A percentile compares a stretch with the other conserved stretches of the same genome.
These are phyloP conservation scores for Dromiciops gliroides DNA, from an alignment of 2,113 vertebrate genomes.

Conservation along the genomic window DNA sequence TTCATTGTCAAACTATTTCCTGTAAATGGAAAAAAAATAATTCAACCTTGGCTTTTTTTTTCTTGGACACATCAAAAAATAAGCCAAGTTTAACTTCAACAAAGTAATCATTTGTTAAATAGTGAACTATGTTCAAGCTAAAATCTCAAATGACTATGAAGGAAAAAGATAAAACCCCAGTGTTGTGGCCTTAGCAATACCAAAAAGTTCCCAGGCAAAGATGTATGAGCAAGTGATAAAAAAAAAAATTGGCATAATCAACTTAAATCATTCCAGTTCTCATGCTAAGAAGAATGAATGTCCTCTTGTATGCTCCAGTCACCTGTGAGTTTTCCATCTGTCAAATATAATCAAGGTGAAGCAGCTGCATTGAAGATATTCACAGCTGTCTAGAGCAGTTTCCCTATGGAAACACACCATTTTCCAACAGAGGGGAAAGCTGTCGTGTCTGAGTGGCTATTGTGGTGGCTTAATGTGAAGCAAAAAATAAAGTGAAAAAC, in stretches of 20 bases:
- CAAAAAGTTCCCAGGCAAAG: conserved; percentile 52
- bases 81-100: conserved; percentile 13
- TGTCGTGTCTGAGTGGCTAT: conserved; percentile 47
- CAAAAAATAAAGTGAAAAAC: conserved; percentile 58
- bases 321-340: conserved; percentile 72
- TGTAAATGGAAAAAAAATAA: background rate
- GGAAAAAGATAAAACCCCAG: background rate
- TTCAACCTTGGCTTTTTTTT: background rate
- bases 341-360: conserved; percentile 62
- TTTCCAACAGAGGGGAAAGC: conserved; percentile 29
- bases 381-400: conserved; percentile 55
- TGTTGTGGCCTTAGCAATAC: conserved; percentile 21
- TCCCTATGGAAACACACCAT: conserved; percentile 63
- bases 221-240: conserved; percentile 18
- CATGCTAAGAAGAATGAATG: conserved; percentile 70
- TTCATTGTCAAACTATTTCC: background rate
- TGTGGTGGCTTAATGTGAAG: conserved; percentile 56
- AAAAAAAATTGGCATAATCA: conserved; percentile 36
- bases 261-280: conserved; percentile 68
- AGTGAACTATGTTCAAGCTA: conserved; percentile 44
- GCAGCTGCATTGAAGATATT: conserved; percentile 45
- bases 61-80: conserved; percentile 3
- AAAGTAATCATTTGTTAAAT: background rate
- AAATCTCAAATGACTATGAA: conserved; percentile 25
- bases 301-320: conserved; percentile 62